Conservation (phyloP, 2,888 invertebrate genomes). For the Campoplex nolae region DNA sequence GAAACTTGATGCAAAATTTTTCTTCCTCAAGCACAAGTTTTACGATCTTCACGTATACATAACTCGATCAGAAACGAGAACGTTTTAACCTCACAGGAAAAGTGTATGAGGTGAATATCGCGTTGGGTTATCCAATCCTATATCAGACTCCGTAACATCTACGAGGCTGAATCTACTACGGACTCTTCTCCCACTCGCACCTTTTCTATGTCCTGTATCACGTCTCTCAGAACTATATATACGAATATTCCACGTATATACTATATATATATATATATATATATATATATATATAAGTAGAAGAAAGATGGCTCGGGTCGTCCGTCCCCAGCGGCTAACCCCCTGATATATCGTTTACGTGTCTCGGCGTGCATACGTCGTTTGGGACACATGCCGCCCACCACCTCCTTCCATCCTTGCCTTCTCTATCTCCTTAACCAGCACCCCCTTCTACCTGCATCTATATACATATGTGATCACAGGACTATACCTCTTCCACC, state of each 20-base stretch:
- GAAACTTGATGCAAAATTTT: not conserved
- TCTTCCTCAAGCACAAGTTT: not conserved
- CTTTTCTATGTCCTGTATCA: constrained; percentile 79
- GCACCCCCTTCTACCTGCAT: constrained; percentile 41
- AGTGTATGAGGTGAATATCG: constrained; percentile 48
- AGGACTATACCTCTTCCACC: constrained; percentile 43
- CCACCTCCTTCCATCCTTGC: constrained; percentile 69
- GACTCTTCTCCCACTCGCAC: constrained; percentile 31
- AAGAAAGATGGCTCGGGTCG: constrained; percentile 84
- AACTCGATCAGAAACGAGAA: constrained; percentile 12
- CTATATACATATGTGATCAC: not conserved
- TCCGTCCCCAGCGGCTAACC: constrained; percentile 84
- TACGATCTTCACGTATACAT: not conserved
- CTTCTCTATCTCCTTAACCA: constrained; percentile 57
- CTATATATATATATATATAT: constrained; percentile 70
- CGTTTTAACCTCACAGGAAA: constrained; percentile 19
- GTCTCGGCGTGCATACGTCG: constrained; percentile 84
- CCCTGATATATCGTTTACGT: constrained; percentile 85
- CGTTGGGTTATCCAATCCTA: constrained; percentile 41
- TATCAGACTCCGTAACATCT: constrained; percentile 61
- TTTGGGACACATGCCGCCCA: constrained; percentile 83
- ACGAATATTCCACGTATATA: constrained; percentile 77
- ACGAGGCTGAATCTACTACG: constrained; percentile 72
- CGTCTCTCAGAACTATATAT: constrained; percentile 79
- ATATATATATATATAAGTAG: constrained; percentile 79